Base-by-base conservation (phyloP, 2,888 invertebrate species). In the Erebia epiphron region DNA sequence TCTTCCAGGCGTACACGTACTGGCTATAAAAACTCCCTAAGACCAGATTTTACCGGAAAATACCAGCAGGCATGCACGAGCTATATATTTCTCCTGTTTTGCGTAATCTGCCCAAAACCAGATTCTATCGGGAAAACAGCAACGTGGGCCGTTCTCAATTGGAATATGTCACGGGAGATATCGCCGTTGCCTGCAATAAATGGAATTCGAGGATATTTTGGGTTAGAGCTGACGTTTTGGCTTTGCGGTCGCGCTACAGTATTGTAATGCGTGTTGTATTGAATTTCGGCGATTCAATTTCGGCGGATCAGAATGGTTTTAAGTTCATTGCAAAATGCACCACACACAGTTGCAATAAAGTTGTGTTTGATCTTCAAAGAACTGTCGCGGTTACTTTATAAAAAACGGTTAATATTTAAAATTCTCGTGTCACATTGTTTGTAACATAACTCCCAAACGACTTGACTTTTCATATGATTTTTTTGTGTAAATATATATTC, bases 51-150 rank as follows among this genome's bases (percentile, higher is more conserved):
- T 9, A 16, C 41, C 41, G 60, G n/a, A 43, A 43, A 41, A 60
- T 16, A 60, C 60, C n/a, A 60, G 9, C 41, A 1, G 60, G 60
- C 60, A 41, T 60, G 26, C 60, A 1, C 56, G n/a, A 13, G 60
- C 60, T 35, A 60, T 60, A 60, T 60, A 60, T 60, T 60, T 60
- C 41, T n/a, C 16, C 60, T 60, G 41, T 60, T 60, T 60, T 43
- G 60, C 60, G 60, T 41, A 41, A 60, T 60, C 60, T 43, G 60
- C 60, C 57, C 14, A 41, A 60, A 60, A 60, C 60, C 60, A 41
- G 43, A 60, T 43, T 60, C n/a, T 11, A 60, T 60, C 16, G 43
- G 60, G 60, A 43, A 60, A 60, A 60, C 35, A 60, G 60, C 43
- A 35, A 60, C 43, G 60, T 16, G 60, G 41, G 49, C 49, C 49